Evolutionary conservation across 2,797 vertebrate species (phyloP).

Genomic region (Pteronotus mesoamericanus): DNA sequence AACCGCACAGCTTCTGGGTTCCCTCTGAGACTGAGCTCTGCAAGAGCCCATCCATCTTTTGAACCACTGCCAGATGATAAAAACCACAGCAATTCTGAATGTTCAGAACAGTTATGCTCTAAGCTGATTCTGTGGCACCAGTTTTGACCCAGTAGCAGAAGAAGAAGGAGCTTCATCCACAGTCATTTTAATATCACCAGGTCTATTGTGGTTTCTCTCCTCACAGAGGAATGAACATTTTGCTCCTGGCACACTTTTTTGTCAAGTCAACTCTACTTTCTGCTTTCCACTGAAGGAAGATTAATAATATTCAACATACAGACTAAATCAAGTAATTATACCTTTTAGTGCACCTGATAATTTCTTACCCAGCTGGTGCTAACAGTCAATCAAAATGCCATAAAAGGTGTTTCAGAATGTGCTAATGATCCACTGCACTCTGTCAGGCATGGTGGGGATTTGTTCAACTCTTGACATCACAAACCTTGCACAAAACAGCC

Average conservation of each 20-base stretch:
- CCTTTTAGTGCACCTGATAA: constrained; percentile 71
- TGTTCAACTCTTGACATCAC: neutral
- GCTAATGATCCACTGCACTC: neutral
- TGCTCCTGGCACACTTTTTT: neutral
- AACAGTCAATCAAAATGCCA: constrained; percentile 72
- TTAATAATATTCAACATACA: constrained; percentile 70
- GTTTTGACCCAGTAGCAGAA: neutral
- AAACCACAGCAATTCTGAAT: too few relatives aligned
- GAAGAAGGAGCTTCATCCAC: neutral
- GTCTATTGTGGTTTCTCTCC: neutral
- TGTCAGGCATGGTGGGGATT: neutral
- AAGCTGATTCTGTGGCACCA: neutral
- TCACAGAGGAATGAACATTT: neutral
- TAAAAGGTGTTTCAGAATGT: neutral
- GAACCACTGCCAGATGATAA: too few relatives aligned
- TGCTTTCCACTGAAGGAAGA: constrained; percentile 58
- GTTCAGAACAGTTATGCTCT: neutral
- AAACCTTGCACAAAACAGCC: neutral
- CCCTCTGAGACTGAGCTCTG: neutral
- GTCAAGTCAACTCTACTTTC: constrained; percentile 47
- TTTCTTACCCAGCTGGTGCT: constrained; percentile 73
- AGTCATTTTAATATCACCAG: neutral
- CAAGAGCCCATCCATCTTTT: neutral
- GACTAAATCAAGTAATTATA: constrained; percentile 65
- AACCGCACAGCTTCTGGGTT: too few relatives aligned